Percentiles rank a stretch among this genome's conserved stretches.
These are phyloP conservation scores for Myoxocephalus aenaeus DNA, from an alignment of 2,797 vertebrate species.

Conservation along the genomic window DNA sequence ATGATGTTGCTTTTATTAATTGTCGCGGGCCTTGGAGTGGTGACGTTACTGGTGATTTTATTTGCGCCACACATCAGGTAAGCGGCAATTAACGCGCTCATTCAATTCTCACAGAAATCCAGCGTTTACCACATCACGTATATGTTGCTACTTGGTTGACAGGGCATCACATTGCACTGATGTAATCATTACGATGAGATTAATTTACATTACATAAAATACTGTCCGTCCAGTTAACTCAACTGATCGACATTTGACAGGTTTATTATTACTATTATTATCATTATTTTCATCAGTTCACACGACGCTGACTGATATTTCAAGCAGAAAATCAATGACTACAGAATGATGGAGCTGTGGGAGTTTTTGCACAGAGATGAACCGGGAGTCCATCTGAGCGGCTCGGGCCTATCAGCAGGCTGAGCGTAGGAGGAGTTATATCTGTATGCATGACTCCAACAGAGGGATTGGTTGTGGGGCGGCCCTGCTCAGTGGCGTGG, in stretches of 20 bases:
- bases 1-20: conserved; percentile 72
- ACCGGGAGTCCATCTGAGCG: conserved; percentile 46
- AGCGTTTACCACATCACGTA: conserved; percentile 15
- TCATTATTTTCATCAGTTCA: background rate
- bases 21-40: conserved; percentile 70
- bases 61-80: conserved; percentile 84
- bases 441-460: conserved; percentile 31
- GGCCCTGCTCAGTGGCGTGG: conserved; percentile 52
- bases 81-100: background rate
- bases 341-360: conserved; percentile 47
- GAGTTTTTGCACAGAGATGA: conserved; percentile 45
- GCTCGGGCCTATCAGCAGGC: conserved; percentile 69
- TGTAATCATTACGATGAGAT: conserved; percentile 15
- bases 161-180: conserved; percentile 35
- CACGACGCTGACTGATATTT: conserved; percentile 9
- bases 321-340: conserved; percentile 46
- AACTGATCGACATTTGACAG: background rate
- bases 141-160: conserved; percentile 40
- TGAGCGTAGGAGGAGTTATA: conserved; percentile 71
- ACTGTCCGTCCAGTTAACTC: background rate
- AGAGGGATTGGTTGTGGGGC: conserved; percentile 69
- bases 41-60: conserved; percentile 75
- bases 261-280: background rate
- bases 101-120: background rate
- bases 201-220: background rate